Conservation (phyloP, 1,140 invertebrate genomes). For the Oryzaephilus surinamensis region DNA sequence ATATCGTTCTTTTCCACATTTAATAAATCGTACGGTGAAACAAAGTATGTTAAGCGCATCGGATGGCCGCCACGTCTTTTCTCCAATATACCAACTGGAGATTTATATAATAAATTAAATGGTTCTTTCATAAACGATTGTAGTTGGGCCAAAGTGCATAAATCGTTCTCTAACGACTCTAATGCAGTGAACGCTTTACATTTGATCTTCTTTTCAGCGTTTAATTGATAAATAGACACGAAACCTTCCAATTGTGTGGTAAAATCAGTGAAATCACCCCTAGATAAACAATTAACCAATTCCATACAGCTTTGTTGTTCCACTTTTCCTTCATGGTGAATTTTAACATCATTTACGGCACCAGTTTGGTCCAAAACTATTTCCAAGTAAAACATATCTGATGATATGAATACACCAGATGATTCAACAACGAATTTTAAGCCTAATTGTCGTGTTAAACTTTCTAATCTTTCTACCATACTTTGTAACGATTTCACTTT, state of each 20-base stretch:
- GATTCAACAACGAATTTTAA: constrained; percentile 66
- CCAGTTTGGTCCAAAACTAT: constrained; percentile 62
- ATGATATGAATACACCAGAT: constrained; percentile 77
- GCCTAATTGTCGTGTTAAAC: constrained; percentile 76
- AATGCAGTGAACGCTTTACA: constrained; percentile 86
- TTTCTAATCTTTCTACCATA: constrained; percentile 85
- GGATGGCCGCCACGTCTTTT: constrained; percentile 72
- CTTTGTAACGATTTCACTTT: constrained; percentile 85
- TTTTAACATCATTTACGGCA: constrained; percentile 83
- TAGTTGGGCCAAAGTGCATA: constrained; percentile 73
- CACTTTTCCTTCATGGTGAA: constrained; percentile 72
- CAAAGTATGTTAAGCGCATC: constrained; percentile 89
- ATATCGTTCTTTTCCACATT: constrained; percentile 63
- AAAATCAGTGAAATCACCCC: constrained; percentile 86
- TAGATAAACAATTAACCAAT: constrained; percentile 64
- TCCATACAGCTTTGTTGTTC: constrained; percentile 76
- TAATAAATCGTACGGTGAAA: constrained; percentile 86
- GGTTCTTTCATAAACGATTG: constrained; percentile 70
- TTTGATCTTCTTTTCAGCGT: constrained; percentile 90
- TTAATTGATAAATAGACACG: constrained; percentile 84
- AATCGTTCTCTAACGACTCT: constrained; percentile 83
- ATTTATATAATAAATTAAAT: constrained; percentile 79
- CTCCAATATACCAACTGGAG: constrained; percentile 74
- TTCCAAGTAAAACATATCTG: constrained; percentile 95
- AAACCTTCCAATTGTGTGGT: constrained; percentile 81